Base-by-base conservation (phyloP, 2,113 vertebrate species). In the Oostethus manadensis region DNA sequence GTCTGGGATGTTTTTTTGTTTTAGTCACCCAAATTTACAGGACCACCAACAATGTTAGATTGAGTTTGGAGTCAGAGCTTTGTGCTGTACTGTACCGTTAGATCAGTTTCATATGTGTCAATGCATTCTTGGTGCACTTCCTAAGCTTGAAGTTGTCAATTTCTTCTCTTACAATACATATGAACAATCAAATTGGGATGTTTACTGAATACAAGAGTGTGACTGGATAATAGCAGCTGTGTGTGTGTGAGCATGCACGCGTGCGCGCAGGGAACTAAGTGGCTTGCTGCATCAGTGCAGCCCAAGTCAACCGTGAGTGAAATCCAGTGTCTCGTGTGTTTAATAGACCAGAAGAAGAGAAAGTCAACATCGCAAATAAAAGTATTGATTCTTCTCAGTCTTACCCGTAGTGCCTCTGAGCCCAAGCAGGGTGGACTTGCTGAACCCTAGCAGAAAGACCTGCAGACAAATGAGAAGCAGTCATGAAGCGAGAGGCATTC, bases 331-430 rank as follows among this genome's bases (percentile, higher is more conserved):
- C 67, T 68, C 16, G 10, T 53, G 62, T 22, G 58, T 73, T 73
- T 77, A 78, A 80, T 77, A 64, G 69, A 66, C 56, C 74, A 76
- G 68, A 73, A 56, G 62, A 47, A 62, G 17, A 51, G 40, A 69
- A 56, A 49, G 56, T 67, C n/a, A 64, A 57, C 58, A 45, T 46
- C 67, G 58, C 55, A 70, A 66, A 74, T 46, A 70, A 60, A 65
- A 55, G 29, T 55, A 78, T 73, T 68, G 71, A 76, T 80, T 71
- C 33, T 64, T 73, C 58, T 71, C 51, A 8, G 58, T 89, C 94
- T 95, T 90, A 98, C 96, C 95, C 95, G 22, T 94, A 95, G 20
- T 95, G 92, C 80, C 96, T 91, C 87, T 98, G 96, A 86, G 95
- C 90, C 81, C 96, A 90, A 38, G 93, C 84, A 56, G 95, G 94